Conservation (phyloP, 2,113 vertebrate genomes). For the Cnemophilus loriae region DNA sequence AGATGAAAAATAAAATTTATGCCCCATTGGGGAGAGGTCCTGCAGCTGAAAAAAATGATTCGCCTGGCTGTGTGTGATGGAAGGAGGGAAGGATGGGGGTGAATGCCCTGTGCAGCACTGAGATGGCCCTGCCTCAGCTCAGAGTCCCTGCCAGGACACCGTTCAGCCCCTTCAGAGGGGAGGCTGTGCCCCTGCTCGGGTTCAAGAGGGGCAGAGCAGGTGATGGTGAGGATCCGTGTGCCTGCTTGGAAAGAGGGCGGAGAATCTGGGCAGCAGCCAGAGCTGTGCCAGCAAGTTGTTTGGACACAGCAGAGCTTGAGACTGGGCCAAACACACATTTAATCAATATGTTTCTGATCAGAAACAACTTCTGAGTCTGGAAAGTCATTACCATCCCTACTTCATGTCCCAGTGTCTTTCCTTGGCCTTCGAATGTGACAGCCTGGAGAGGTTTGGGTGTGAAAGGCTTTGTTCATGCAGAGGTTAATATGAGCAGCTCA, state of each 20-base stretch:
- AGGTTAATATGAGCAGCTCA: conserved; percentile 29
- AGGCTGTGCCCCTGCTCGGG: background rate
- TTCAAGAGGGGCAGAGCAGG: background rate
- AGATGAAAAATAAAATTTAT: background rate
- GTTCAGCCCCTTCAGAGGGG: background rate
- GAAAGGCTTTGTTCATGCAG: background rate
- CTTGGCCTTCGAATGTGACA: background rate
- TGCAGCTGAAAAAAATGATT: background rate
- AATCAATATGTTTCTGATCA: conserved; percentile 43
- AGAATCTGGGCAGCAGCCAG: conserved; percentile 16
- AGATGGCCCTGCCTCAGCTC: background rate
- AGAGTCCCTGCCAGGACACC: background rate
- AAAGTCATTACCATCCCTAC: background rate
- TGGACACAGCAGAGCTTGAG: conserved; percentile 32
- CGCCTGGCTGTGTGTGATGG: fast-evolving
- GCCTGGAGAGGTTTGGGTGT: background rate
- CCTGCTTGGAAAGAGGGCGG: background rate
- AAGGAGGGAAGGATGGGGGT: background rate
- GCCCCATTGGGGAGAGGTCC: background rate
- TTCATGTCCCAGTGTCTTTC: background rate
- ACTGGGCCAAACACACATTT: conserved; percentile 26
- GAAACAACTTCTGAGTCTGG: background rate
- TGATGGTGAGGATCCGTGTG: background rate
- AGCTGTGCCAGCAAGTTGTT: conserved; percentile 33
- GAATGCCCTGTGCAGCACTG: background rate